Evolutionary conservation across 2,797 vertebrate species (phyloP).

Genomic region (Melanotaenia parkinsoni): DNA sequence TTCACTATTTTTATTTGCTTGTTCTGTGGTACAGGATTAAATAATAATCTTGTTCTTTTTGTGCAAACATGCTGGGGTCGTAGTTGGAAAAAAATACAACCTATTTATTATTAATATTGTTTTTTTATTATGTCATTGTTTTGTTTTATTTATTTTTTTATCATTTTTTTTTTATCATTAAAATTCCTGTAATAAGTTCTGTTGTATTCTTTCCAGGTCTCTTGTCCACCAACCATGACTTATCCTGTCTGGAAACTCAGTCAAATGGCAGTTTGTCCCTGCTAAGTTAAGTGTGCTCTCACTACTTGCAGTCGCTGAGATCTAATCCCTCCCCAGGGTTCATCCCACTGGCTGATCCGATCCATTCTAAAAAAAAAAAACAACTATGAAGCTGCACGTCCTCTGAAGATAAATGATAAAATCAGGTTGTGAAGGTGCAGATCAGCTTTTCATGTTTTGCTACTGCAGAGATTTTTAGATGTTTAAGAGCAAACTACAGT

Average conservation of each 20-base stretch:
- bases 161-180: too few species aligned
- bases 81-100: too few species aligned
- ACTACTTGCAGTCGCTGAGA: constrained; percentile 25
- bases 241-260: constrained; percentile 25
- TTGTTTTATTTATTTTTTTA: too few species aligned
- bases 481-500: not conserved
- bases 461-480: constrained; percentile 22
- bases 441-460: constrained; percentile 7
- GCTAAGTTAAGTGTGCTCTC: constrained; percentile 41
- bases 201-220: not conserved
- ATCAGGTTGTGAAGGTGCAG: constrained; percentile 38
- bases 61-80: too few species aligned
- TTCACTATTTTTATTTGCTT: too few species aligned
- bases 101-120: too few species aligned
- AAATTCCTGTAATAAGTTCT: not conserved
- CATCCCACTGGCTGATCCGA: constrained; percentile 46
- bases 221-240: not conserved
- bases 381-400: constrained; percentile 31
- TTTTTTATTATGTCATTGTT: too few species aligned
- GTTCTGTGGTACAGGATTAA: too few species aligned
- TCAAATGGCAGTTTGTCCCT: constrained; percentile 32
- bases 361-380: constrained; percentile 36
- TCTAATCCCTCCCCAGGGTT: constrained; percentile 65
- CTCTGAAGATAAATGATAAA: constrained; percentile 36
- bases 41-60: too few species aligned